phyloP scores from a whole-genome alignment of 2,888 invertebrate species.

The Noctua janthina region DNA sequence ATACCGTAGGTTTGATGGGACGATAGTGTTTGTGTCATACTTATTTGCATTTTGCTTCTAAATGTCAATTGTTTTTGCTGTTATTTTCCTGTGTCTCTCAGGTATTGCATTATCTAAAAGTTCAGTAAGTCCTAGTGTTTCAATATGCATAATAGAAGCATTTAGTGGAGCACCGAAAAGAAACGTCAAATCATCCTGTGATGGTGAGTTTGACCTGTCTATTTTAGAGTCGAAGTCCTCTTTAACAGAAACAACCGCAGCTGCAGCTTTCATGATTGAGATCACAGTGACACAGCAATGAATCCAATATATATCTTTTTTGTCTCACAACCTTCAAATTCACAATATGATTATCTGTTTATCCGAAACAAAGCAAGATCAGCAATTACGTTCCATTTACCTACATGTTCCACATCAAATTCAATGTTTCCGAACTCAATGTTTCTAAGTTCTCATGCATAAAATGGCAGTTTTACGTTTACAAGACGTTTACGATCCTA shows the following conservation, averaged over 20 bases:
- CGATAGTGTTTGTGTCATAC: conserved; percentile 42
- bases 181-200: neutral
- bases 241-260: neutral
- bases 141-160: conserved; percentile 1
- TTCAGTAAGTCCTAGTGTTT: neutral
- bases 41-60: conserved; percentile 46
- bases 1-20: conserved; percentile 24
- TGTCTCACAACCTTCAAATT: conserved; percentile 8
- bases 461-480: conserved; percentile 51
- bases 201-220: neutral
- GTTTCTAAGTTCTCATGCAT: conserved; percentile 48
- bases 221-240: neutral
- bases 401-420: conserved; percentile 29
- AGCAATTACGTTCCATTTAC: conserved; percentile 25
- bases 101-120: conserved; percentile 41
- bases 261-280: neutral
- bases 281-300: neutral
- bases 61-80: conserved; percentile 42
- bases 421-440: conserved; percentile 39
- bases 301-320: neutral
- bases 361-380: conserved; percentile 24
- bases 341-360: neutral
- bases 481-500: conserved; percentile 49
- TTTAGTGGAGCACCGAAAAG: neutral
- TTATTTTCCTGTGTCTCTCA: conserved; percentile 47